Evolutionary conservation across 2,797 vertebrate genomes (phyloP), one percentile per base, ranked within the genome.

Genomic region (Notolepis coatsorum): DNA sequence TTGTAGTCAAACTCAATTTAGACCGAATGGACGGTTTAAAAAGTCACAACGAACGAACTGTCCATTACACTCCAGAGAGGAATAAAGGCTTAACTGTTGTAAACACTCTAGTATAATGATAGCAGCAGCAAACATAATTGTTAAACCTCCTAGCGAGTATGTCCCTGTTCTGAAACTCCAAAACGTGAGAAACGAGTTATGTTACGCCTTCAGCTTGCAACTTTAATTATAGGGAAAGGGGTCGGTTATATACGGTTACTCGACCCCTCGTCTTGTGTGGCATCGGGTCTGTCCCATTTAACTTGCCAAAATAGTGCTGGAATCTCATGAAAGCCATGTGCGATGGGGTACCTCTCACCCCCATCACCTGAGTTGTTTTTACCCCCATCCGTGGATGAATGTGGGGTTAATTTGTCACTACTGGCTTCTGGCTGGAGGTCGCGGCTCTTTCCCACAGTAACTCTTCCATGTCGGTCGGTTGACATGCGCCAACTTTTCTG

Each of bases 211-310:
- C 77, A 67, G 68, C 59, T 68, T 72, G 73, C 75, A 77, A 59
- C 80, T 85, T 83, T 88, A 86, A 88, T 83, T 78, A 86, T 85
- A 89, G 82, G 73, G 74, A 57, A 3, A n/a, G 53, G 75, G 87
- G 89, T 87, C 84, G 87, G 50, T 75, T 69, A 54, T 52, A 38
- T 57, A 82, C 61, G 60, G 54, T 15, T 45, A 47, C 24, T 60
- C 74, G 80, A 86, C 71, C 81, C 60, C 58, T 86, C 89, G 84
- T 84, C 84, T 74, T 92, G 91, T 92, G 92, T 92, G 90, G 91
- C 77, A 88, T 81, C 67, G 80, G 77, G 41, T 74, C 68, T 78
- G 74, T 59, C 71, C 82, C 33, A 63, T 73, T 60, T 52, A 78
- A 74, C 70, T 82, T 65, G 75, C 86, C 73, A 87, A 90, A 90